Percentiles rank a stretch among this genome's conserved stretches.
phyloP scores from a whole-genome alignment of 2,888 invertebrate species.

The Salpingus planirostris region DNA sequence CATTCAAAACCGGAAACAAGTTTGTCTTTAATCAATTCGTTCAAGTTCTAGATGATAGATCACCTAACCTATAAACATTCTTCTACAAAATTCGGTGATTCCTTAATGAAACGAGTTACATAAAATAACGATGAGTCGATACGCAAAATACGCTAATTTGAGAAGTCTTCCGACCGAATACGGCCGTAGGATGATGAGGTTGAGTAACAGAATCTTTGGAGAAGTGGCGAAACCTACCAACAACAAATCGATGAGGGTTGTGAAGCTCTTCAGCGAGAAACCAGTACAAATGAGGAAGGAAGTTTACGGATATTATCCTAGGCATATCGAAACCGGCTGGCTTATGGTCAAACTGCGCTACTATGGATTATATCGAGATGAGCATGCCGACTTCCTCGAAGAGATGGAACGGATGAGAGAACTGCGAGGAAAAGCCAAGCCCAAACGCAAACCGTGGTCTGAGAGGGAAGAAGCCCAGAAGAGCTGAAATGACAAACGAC shows the following conservation, averaged over 20 bases:
- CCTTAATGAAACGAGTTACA: no score
- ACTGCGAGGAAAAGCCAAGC: conserved; percentile 65
- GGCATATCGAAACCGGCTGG: conserved; percentile 65
- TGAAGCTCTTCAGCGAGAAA: conserved; percentile 64
- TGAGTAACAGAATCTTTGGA: conserved; percentile 83
- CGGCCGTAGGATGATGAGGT: conserved; percentile 72
- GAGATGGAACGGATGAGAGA: conserved; percentile 71
- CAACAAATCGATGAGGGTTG: conserved; percentile 67
- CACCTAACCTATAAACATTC: no score
- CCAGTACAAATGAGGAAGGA: conserved; percentile 66
- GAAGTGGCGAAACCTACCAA: conserved; percentile 75
- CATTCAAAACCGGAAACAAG: no score
- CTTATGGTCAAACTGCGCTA: conserved; percentile 64
- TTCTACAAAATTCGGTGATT: no score
- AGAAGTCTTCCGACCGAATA: conserved; percentile 67
- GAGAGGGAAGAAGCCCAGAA: not conserved
- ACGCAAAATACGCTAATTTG: conserved; percentile 62
- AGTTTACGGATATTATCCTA: conserved; percentile 77
- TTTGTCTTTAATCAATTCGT: no score
- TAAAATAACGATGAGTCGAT: conserved; percentile 57
- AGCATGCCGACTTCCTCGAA: conserved; percentile 82
- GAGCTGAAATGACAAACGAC: no score
- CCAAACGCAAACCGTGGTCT: conserved; percentile 20
- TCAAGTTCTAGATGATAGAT: no score
- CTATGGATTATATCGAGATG: conserved; percentile 77